These are phyloP conservation scores for Solea senegalensis DNA, from an alignment of 2,113 vertebrate genomes.

Conservation along the genomic window DNA sequence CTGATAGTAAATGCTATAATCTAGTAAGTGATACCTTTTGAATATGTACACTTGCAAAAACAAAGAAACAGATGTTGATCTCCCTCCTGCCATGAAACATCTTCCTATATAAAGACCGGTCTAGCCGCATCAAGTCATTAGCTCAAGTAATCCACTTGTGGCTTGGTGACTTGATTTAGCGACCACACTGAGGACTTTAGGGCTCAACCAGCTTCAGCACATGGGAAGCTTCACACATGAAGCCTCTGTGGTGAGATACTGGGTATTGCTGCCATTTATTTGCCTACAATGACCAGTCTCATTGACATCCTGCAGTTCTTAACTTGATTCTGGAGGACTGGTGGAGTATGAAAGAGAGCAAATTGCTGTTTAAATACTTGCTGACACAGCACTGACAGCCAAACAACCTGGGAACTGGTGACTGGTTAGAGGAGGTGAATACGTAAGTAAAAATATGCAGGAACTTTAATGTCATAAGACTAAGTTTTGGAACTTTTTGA, in stretches of 20 bases:
- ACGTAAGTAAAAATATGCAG: constrained; percentile 51
- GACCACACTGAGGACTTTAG: constrained; percentile 49
- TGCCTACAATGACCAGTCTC: constrained; percentile 10
- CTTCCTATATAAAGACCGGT: constrained; percentile 55
- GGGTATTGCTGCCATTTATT: constrained; percentile 4
- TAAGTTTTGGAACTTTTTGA: background rate
- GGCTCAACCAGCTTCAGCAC: constrained; percentile 39
- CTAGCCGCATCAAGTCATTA: constrained; percentile 79
- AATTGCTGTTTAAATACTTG: constrained; percentile 42
- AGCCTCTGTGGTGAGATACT: constrained; percentile 12
- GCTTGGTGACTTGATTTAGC: constrained; percentile 64
- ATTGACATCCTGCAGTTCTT: background rate
- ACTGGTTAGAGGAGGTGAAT: constrained; percentile 47
- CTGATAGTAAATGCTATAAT: no score
- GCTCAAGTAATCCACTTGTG: constrained; percentile 78
- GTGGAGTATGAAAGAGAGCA: constrained; percentile 58
- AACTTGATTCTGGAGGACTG: constrained; percentile 35
- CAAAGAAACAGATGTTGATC: background rate
- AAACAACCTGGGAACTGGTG: constrained; percentile 46
- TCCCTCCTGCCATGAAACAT: background rate
- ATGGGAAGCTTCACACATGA: constrained; percentile 23
- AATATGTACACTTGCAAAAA: constrained; percentile 2
- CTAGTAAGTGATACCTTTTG: no score
- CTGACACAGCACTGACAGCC: constrained; percentile 26
- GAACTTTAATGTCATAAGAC: background rate